Base-by-base conservation (phyloP, 1,140 invertebrate genomes). In the Pantala flavescens region DNA sequence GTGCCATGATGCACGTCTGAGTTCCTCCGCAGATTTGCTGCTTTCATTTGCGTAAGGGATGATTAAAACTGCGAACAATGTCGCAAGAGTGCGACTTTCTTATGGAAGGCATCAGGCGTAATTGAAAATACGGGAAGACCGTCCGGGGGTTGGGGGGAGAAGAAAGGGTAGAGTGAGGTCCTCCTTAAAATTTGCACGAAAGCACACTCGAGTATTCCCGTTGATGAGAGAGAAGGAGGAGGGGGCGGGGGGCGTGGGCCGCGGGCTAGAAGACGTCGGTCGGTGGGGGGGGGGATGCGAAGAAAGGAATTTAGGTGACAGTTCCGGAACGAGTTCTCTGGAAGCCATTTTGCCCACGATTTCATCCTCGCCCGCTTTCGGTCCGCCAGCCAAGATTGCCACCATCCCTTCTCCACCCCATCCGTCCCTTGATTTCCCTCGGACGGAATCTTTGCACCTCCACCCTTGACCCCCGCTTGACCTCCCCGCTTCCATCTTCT, bases 301-400 rank as follows among this genome's bases (percentile, higher is more conserved):
- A 3, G 49, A 63, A 63, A 63, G 49, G 49, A 63, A 63, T 63
- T 63, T 63, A 63, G 49, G 49, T 63, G 49, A 63, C 49, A 63
- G 49, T 63, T 63, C 49, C 49, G 49, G 49, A 63, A 63, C 49
- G 49, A 63, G 49, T 63, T 63, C 49, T 63, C 49, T 63, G 49
- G 49, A 63, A 63, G 49, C 49, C 49, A 63, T 63, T 63, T 63
- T 63, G 49, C 49, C 49, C 49, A 63, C 49, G 49, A 63, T 63
- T 63, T 63, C 49, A 63, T 63, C 49, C 3, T 63, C 49, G 12
- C 49, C 12, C 49, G 49, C 49, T 63, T 63, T 21, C 12, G 49
- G 49, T 63, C 49, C 49, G 49, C 49, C 3, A 63, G 49, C 49
- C 49, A 63, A 63, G 49, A 63, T 63, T 63, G 49, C 49, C 49